phyloP scores from a whole-genome alignment of 2,113 vertebrate genomes.

The Serilophus lunatus region DNA sequence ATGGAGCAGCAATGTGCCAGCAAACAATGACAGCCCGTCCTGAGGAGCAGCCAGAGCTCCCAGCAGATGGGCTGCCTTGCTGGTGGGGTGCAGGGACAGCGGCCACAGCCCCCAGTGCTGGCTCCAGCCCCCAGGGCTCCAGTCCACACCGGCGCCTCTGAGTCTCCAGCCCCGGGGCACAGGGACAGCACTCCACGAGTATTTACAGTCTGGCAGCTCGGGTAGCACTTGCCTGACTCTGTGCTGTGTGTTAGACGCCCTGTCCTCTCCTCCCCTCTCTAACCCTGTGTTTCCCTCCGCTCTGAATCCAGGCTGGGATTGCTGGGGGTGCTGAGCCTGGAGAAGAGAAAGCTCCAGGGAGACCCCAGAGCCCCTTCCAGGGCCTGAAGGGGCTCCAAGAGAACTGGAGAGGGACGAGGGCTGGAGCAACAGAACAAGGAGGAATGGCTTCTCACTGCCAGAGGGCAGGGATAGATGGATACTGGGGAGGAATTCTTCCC shows the following conservation, averaged over 20 bases:
- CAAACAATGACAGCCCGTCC: neutral
- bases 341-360: neutral
- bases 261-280: neutral
- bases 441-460: neutral
- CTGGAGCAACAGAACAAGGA: neutral
- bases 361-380: neutral
- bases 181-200: neutral
- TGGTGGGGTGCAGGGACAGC: neutral
- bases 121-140: accelerated
- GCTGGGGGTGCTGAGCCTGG: neutral
- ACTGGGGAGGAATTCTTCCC: neutral
- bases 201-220: neutral
- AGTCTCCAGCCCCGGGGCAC: neutral
- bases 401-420: neutral
- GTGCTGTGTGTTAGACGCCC: accelerated
- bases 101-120: accelerated
- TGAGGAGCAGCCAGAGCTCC: neutral
- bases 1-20: accelerated
- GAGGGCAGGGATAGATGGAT: accelerated
- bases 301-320: neutral
- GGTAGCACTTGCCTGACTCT: neutral
- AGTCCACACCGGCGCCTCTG: accelerated
- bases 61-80: neutral
- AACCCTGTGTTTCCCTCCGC: neutral
- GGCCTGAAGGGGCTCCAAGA: too few relatives aligned